Evolutionary conservation across 2,797 vertebrate species (phyloP).

Genomic region (Rallus crepitans): DNA sequence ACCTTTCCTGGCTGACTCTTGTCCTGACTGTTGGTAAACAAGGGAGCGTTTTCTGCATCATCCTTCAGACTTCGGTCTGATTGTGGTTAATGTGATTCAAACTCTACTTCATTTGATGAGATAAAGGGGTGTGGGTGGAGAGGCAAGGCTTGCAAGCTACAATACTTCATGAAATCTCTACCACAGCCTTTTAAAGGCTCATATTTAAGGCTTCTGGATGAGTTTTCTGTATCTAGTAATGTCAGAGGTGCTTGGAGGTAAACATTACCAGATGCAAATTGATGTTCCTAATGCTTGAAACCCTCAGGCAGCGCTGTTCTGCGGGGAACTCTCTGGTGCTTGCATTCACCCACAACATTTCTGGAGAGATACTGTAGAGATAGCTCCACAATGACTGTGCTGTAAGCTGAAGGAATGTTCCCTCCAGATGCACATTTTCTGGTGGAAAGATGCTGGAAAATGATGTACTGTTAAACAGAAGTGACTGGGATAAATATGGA

Average conservation of each 20-base stretch:
- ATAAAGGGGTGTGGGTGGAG: background rate
- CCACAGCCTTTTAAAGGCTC: background rate
- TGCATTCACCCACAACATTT: background rate
- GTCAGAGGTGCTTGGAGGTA: background rate
- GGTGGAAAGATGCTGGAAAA: background rate
- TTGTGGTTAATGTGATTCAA: background rate
- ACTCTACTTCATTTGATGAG: background rate
- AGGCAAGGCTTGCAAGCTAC: background rate
- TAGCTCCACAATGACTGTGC: background rate
- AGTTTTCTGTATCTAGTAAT: background rate
- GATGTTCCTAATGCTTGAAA: background rate
- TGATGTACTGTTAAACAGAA: background rate
- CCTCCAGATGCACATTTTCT: background rate
- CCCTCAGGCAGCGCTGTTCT: rapidly evolving
- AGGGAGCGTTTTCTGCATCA: background rate
- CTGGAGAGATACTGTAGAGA: background rate
- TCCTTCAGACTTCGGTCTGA: background rate
- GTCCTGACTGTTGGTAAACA: background rate
- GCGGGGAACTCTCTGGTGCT: background rate
- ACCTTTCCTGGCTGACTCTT: background rate
- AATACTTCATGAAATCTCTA: background rate
- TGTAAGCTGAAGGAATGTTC: background rate
- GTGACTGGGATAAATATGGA: background rate
- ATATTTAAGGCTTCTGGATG: background rate
- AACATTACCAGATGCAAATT: background rate